These are phyloP conservation scores for Drosophila mojavensis DNA, from an alignment of 1,140 invertebrate species.

Conservation along the genomic window DNA sequence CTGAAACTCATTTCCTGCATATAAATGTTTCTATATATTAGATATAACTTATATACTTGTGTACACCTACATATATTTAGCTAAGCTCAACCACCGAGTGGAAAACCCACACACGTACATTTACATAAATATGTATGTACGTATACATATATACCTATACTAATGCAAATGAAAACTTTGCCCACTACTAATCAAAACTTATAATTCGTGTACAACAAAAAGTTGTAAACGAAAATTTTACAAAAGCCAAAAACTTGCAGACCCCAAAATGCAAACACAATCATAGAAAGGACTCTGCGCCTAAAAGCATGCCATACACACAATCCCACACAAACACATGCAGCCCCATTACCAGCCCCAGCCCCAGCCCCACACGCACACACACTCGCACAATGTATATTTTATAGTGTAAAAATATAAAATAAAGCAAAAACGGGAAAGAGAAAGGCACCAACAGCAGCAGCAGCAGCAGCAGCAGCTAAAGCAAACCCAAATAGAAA, in stretches of 20 bases:
- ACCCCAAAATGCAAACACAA: constrained; percentile 56
- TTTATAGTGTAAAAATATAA: constrained; percentile 82
- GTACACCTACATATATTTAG: constrained; percentile 23
- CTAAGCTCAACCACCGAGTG: constrained; percentile 11
- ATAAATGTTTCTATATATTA: constrained; percentile 34
- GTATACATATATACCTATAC: constrained; percentile 25
- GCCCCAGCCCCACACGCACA: constrained; percentile 32
- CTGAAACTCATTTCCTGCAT: constrained; percentile 67
- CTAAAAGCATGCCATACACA: constrained; percentile 49
- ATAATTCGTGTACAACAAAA: constrained; percentile 82
- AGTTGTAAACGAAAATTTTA: constrained; percentile 80
- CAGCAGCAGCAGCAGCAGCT: constrained; percentile 5
- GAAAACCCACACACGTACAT: constrained; percentile 21
- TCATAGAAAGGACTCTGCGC: constrained; percentile 50
- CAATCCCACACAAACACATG: constrained; percentile 38
- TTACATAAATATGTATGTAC: constrained; percentile 4
- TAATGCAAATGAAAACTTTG: constrained; percentile 66
- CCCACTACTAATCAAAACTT: constrained; percentile 83
- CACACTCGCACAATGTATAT: constrained; percentile 65
- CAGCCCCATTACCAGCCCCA: neutral
- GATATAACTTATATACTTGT: constrained; percentile 48
- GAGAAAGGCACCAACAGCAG: constrained; percentile 51
- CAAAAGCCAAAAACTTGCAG: constrained; percentile 75
- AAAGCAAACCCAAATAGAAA: constrained; percentile 79
- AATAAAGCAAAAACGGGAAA: constrained; percentile 58